These are phyloP conservation scores for Thripadectes ignobilis DNA, from an alignment of 2,797 vertebrate species.

Conservation along the genomic window DNA sequence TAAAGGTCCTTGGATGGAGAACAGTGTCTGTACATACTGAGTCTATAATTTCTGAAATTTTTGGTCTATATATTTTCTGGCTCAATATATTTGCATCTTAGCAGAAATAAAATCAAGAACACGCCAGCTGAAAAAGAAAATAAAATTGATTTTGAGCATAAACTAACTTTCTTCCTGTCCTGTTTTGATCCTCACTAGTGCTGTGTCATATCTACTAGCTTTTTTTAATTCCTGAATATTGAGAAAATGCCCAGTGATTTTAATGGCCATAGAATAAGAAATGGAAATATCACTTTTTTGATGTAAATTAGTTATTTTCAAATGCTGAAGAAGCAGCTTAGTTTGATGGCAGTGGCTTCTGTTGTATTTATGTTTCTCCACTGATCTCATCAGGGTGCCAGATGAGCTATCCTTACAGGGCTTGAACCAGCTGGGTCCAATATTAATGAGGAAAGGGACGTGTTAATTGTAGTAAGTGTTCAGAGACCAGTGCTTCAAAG, in stretches of 20 bases:
- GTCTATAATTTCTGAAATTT: background rate
- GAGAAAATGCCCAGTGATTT: background rate
- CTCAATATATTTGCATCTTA: background rate
- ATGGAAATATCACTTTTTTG: background rate
- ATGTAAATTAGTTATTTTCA: background rate
- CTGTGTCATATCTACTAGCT: background rate
- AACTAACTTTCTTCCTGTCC: background rate
- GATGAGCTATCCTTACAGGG: background rate
- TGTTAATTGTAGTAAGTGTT: constrained; percentile 36
- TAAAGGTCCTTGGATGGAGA: background rate
- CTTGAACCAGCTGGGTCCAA: constrained; percentile 17
- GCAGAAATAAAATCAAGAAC: background rate
- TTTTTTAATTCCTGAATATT: background rate
- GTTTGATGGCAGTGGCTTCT: background rate
- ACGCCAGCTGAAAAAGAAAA: background rate
- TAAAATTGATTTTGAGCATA: background rate
- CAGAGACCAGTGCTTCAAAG: background rate
- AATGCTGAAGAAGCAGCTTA: background rate
- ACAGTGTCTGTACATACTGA: background rate
- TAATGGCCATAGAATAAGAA: background rate
- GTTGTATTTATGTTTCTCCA: background rate
- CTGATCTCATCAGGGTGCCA: constrained; percentile 46
- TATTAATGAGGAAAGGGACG: constrained; percentile 19
- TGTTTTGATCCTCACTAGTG: background rate
- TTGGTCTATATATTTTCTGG: background rate